Percentiles rank a stretch among this genome's conserved stretches.
Evolutionary conservation across 2,113 vertebrate genomes (phyloP).

Genomic region (Aspidoscelis tigris): DNA sequence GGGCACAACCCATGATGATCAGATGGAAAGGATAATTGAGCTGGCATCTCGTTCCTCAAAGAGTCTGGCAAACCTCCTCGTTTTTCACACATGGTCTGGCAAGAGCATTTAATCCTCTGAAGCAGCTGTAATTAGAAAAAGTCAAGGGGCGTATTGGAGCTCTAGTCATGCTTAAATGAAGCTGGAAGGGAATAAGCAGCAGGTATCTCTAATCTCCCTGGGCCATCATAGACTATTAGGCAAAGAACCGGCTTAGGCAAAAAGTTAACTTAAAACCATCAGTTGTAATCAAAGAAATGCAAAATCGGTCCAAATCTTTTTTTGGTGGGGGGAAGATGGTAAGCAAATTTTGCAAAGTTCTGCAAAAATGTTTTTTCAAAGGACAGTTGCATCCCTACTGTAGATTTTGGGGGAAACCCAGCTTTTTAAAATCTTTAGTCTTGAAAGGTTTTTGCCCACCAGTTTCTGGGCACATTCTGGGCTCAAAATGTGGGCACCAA

Average conservation of each 20-base stretch:
- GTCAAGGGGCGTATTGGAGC: conserved; percentile 71
- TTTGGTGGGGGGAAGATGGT: no score
- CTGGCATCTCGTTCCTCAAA: not conserved
- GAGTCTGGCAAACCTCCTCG: not conserved
- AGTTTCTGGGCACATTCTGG: no score
- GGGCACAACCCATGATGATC: not conserved
- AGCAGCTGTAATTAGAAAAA: conserved; percentile 77
- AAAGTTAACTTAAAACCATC: conserved; percentile 16
- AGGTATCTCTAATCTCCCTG: conserved; percentile 83
- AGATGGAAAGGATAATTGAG: not conserved
- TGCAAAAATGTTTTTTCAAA: not conserved
- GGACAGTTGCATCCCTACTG: not conserved
- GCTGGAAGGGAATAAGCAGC: conserved; percentile 72
- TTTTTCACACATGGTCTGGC: not conserved
- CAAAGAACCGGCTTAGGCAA: not conserved
- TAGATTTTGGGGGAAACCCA: not conserved
- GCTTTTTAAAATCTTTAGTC: no score
- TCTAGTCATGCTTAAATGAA: conserved; percentile 76
- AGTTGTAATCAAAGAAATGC: not conserved
- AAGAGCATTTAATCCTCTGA: not conserved
- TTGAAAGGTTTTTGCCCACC: no score
- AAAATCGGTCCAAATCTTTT: not conserved
- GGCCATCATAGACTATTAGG: conserved; percentile 56
- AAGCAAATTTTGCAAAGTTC: not conserved
- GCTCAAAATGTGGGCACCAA: no score